Percentiles rank a stretch among this genome's conserved stretches.
Evolutionary conservation across 2,888 invertebrate species (phyloP).

Genomic region (Lagria hirta): DNA sequence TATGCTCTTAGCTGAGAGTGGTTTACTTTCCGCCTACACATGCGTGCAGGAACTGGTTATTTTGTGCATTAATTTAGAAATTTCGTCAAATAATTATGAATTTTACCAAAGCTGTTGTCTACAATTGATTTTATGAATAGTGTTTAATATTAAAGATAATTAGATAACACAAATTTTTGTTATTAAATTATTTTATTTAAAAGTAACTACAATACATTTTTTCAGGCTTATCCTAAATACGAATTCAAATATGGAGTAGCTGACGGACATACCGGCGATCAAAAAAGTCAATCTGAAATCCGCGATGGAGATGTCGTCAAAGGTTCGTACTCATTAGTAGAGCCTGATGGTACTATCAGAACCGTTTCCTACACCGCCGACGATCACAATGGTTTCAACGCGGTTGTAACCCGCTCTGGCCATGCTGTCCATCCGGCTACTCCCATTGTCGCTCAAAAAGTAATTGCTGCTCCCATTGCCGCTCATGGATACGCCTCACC

Average conservation of each 20-base stretch:
- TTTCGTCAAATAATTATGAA: too few species aligned
- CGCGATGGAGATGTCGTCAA: constrained; percentile 61
- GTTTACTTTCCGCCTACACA: too few species aligned
- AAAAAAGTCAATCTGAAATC: constrained; percentile 59
- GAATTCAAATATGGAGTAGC: constrained; percentile 62
- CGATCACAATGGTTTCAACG: constrained; percentile 59
- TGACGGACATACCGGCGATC: constrained; percentile 61
- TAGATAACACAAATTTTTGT: too few species aligned
- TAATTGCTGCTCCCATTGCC: constrained; percentile 33
- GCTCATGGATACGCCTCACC: constrained; percentile 4
- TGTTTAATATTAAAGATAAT: too few species aligned
- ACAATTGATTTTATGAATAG: too few species aligned
- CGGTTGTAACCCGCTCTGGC: constrained; percentile 53
- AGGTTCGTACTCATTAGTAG: constrained; percentile 60
- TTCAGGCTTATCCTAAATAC: constrained; percentile 59
- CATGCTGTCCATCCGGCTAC: constrained; percentile 61
- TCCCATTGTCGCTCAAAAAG: constrained; percentile 42
- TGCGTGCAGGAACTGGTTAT: too few species aligned
- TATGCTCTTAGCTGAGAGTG: too few species aligned
- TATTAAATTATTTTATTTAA: too few species aligned
- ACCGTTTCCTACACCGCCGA: constrained; percentile 62
- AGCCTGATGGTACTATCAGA: constrained; percentile 60
- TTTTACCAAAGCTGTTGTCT: too few species aligned
- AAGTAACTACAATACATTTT: background rate
- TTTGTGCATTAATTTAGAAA: too few species aligned